Evolutionary conservation across 1,140 invertebrate genomes (phyloP), one percentile per base, ranked within the genome.

Genomic region (Aphidius ervi): DNA sequence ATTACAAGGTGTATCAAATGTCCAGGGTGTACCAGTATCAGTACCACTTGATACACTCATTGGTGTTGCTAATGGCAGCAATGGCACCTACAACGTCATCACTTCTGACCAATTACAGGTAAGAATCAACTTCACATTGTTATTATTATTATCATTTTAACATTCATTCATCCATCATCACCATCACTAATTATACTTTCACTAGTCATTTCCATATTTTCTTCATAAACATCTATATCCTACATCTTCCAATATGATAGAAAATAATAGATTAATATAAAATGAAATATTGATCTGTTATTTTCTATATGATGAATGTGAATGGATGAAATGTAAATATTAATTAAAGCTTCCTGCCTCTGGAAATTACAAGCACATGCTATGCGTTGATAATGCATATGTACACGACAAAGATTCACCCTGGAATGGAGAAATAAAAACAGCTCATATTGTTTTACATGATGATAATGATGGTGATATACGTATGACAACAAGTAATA

Each of bases 351-450:
- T 83, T 46, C 72, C 74, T 4, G 70, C 73, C 9, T 69, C 74
- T 7, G 74, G 74, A 1, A 87, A 91, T 67, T 90, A 91, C 67
- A 88, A 91, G 70, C 89, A 89, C 67, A 88, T 92, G 82, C 74
- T 92, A 70, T 92, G 90, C 73, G 89, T 92, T 53, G 90, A 93
- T 68, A 87, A 87, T 72, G 88, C 88, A 43, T 91, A 90, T 65
- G 85, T 91, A 64, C 64, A 68, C 10, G 77, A 82, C 9, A 82
- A 82, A 46, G 80, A 82, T 16, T 79, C 83, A 20, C 68, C 78
- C n/a, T 83, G 85, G 73, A 86, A 88, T 58, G 83, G 82, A 42
- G 86, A 88, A 64, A 79, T 92, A 40, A 93, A 93, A 73, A 84
- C 89, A 3, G 86, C 86, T 0, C 86, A 88, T 58, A 91, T 93